Evolutionary conservation across 2,888 invertebrate genomes (phyloP).

Genomic region (Sarcophaga caerulescens): DNA sequence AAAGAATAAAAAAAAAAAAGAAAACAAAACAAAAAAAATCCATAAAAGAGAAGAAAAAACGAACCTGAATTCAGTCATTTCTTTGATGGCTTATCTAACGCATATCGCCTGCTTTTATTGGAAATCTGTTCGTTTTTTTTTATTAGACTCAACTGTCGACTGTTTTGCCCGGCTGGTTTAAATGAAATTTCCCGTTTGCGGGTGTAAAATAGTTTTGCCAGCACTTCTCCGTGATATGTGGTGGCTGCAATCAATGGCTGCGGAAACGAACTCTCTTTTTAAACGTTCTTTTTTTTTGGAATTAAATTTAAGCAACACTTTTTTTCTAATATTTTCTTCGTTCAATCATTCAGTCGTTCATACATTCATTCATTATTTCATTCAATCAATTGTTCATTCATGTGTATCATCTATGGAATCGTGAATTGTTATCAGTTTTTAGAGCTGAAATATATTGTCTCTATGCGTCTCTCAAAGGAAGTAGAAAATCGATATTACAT

Average conservation of each 20-base stretch:
- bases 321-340: background rate
- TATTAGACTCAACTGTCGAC: too few species aligned
- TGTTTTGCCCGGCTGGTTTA: background rate
- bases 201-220: slow-evolving; percentile 2
- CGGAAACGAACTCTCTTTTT: too few species aligned
- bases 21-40: too few species aligned
- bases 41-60: too few species aligned
- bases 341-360: slow-evolving; percentile 16
- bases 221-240: background rate
- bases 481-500: background rate
- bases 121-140: too few species aligned
- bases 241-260: background rate
- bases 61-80: too few species aligned
- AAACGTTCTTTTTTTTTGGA: too few species aligned
- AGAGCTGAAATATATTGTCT: background rate
- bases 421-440: background rate
- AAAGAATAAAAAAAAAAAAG: too few species aligned
- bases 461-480: background rate
- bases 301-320: too few species aligned
- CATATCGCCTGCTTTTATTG: too few species aligned
- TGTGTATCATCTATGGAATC: background rate
- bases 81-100: too few species aligned
- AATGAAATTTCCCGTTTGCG: slow-evolving; percentile 23
- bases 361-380: background rate
- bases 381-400: background rate